phyloP scores from a whole-genome alignment of 2,797 vertebrate species.

The Chaetophractus vellerosus region DNA sequence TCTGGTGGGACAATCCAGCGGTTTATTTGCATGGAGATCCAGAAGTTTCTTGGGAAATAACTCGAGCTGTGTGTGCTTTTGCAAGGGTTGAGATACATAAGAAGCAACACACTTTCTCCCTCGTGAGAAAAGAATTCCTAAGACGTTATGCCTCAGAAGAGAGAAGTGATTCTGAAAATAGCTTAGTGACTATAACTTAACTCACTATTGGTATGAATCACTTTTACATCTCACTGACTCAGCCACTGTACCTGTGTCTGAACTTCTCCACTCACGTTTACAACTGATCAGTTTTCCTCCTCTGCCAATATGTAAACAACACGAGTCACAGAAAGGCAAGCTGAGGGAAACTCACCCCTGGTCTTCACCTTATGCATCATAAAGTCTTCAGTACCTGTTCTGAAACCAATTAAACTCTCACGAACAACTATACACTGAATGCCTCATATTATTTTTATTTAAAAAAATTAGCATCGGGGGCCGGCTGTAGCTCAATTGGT shows the following conservation, averaged over 20 bases:
- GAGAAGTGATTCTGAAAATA: not conserved
- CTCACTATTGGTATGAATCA: not conserved
- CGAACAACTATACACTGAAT: not conserved
- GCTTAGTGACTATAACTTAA: not conserved
- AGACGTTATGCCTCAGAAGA: not conserved
- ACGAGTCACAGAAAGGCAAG: not conserved
- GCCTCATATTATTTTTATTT: not conserved
- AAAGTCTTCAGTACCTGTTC: not conserved
- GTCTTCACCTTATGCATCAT: not conserved
- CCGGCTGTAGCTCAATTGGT: no score
- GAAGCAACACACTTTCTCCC: not conserved
- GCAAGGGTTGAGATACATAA: not conserved
- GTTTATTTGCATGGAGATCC: not conserved
- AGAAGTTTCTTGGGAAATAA: not conserved
- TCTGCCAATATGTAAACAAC: not conserved
- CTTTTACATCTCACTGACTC: not conserved
- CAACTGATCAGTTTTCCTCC: not conserved
- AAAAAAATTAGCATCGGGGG: not conserved
- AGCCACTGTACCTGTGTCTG: not conserved
- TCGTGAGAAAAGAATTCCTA: slow-evolving; percentile 3
- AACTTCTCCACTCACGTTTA: not conserved
- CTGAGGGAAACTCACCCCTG: not conserved
- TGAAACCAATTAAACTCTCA: not conserved
- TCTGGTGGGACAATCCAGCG: not conserved
- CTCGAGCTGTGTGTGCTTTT: not conserved